Conservation (phyloP, 2,113 vertebrate genomes). For the Conger conger region DNA sequence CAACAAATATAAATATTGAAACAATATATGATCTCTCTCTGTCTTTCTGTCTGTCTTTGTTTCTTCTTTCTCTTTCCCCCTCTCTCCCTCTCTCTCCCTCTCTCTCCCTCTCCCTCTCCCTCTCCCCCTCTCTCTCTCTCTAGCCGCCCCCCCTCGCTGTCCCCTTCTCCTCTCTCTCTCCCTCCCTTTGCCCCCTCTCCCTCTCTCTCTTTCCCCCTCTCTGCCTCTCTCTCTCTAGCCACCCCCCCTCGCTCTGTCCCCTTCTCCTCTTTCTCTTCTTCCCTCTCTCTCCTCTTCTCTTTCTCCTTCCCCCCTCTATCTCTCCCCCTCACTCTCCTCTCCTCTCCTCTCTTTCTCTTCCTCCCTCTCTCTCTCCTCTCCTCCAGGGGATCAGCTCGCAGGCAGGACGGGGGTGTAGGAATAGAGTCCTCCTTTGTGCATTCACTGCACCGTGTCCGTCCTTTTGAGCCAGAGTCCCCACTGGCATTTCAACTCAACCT, state of each 20-base stretch:
- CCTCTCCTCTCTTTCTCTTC: neutral
- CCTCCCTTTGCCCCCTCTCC: slow-evolving; percentile 31
- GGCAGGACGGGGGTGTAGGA: neutral
- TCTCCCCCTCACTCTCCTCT: neutral
- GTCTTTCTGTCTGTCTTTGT: slow-evolving; percentile 4
- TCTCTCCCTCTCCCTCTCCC: slow-evolving; percentile 34
- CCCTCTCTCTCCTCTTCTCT: neutral
- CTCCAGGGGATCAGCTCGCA: neutral
- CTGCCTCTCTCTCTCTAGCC: slow-evolving; percentile 35
- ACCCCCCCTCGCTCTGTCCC: too few species aligned
- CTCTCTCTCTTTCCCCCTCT: slow-evolving; percentile 41
- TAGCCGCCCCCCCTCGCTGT: too few species aligned
- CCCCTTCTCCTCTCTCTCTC: slow-evolving; percentile 36
- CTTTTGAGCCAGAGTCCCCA: neutral
- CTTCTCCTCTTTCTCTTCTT: neutral
- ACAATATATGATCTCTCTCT: slow-evolving; percentile 7
- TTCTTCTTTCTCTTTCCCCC: too few species aligned
- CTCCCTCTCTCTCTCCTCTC: neutral
- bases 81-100: neutral
- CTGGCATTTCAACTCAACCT: neutral
- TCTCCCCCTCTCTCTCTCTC: slow-evolving; percentile 39
- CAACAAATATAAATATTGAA: neutral
- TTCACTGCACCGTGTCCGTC: neutral
- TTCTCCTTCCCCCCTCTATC: too few species aligned
- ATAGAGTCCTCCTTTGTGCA: neutral